A percentile compares a stretch with the other conserved stretches of the same genome.
These are phyloP conservation scores for Drosophila subobscura DNA, from an alignment of 1,140 invertebrate genomes.

Conservation along the genomic window DNA sequence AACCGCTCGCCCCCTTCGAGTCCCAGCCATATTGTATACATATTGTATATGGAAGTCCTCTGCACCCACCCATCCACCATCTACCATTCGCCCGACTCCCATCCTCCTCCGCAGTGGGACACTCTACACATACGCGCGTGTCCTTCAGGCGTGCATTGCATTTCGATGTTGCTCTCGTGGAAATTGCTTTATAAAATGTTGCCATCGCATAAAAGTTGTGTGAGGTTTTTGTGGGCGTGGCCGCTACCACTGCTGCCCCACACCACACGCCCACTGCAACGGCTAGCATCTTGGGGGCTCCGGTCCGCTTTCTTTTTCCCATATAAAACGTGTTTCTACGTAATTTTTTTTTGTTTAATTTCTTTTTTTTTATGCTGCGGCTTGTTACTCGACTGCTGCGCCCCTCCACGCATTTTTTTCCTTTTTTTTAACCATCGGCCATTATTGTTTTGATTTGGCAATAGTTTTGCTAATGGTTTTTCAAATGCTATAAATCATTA, in stretches of 20 bases:
- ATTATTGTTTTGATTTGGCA: slow-evolving; percentile 36
- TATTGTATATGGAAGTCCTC: slow-evolving; percentile 55
- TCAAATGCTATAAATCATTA: slow-evolving; percentile 54
- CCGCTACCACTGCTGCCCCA: slow-evolving; percentile 3
- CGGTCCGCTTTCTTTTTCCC: slow-evolving; percentile 20
- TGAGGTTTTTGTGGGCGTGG: slow-evolving; percentile 61
- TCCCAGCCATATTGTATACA: slow-evolving; percentile 50
- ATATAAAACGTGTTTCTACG: slow-evolving; percentile 9
- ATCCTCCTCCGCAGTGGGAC: slow-evolving; percentile 25
- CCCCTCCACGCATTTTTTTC: slow-evolving; percentile 12
- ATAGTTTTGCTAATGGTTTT: slow-evolving; percentile 54
- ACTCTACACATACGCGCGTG: slow-evolving; percentile 46
- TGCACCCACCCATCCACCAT: slow-evolving; percentile 2
- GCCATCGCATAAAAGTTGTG: slow-evolving; percentile 66
- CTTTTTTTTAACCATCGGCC: slow-evolving; percentile 13
- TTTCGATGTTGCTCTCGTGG: slow-evolving; percentile 72
- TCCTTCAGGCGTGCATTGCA: slow-evolving; percentile 75
- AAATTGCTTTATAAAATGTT: slow-evolving; percentile 79
- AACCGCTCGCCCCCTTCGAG: slow-evolving; percentile 23
- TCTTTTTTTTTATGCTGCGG: slow-evolving; percentile 41
- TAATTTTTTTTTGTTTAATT: slow-evolving; percentile 29
- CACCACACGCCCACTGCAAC: slow-evolving; percentile 10
- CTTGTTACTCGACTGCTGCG: slow-evolving; percentile 44
- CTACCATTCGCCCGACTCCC: too few species aligned
- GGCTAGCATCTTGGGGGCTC: slow-evolving; percentile 51